Conservation (phyloP, 2,797 vertebrate genomes). For the Characodon lateralis region DNA sequence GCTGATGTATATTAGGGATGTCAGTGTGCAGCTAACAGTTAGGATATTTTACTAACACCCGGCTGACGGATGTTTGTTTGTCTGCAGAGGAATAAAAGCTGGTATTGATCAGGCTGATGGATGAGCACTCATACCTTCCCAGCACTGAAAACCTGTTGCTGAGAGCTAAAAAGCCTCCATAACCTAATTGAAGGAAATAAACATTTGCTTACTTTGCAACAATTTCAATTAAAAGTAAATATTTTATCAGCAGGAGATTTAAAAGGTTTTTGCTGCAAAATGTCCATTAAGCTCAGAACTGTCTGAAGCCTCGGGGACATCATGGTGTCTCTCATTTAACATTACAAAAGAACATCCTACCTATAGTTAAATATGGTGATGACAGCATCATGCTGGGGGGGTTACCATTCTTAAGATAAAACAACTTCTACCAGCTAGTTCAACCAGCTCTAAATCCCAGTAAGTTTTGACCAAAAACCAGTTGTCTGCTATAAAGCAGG, state of each 20-base stretch:
- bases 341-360: too few relatives aligned
- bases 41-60: not conserved
- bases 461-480: too few relatives aligned
- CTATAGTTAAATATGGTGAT: too few relatives aligned
- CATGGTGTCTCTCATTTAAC: not conserved
- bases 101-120: constrained; percentile 26
- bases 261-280: not conserved
- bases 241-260: constrained; percentile 9
- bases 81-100: constrained; percentile 9
- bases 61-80: not conserved
- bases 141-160: not conserved
- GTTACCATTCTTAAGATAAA: too few relatives aligned
- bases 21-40: constrained; percentile 6
- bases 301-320: not conserved
- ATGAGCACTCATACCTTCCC: constrained; percentile 5
- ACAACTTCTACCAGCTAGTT: too few relatives aligned
- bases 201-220: constrained; percentile 9
- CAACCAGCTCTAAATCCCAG: too few relatives aligned
- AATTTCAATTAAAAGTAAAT: constrained; percentile 4
- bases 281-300: not conserved
- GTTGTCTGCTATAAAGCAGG: too few relatives aligned
- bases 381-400: too few relatives aligned
- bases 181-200: not conserved
- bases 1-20: not conserved
- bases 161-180: constrained; percentile 3